phyloP scores from a whole-genome alignment of 2,888 invertebrate species.

The Andrena trimmerana region DNA sequence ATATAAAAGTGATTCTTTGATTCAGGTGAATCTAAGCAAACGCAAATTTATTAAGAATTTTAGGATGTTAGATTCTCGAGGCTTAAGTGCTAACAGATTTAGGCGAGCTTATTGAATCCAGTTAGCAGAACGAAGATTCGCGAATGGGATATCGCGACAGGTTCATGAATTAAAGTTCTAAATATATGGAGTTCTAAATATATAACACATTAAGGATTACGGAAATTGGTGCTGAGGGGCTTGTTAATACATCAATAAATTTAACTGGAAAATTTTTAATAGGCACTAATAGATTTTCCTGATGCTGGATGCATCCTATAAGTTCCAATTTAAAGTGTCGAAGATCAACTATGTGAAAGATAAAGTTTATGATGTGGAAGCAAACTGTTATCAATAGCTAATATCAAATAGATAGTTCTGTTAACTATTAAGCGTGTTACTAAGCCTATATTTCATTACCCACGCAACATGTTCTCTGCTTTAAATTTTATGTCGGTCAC shows the following conservation, averaged over 20 bases:
- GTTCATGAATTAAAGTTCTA: slow-evolving; percentile 13
- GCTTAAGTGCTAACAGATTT: background rate
- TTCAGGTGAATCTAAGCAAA: background rate
- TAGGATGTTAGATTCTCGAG: background rate
- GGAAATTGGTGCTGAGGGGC: background rate
- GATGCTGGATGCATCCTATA: background rate
- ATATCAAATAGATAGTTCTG: background rate
- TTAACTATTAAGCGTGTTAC: slow-evolving; percentile 27
- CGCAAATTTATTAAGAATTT: background rate
- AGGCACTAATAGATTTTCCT: background rate
- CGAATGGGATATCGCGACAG: background rate
- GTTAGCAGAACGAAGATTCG: slow-evolving; percentile 3
- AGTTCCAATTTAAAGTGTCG: background rate
- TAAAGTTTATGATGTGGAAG: too few species aligned
- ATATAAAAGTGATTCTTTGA: background rate
- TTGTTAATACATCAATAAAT: slow-evolving; percentile 4
- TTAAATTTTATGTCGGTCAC: slow-evolving; percentile 32
- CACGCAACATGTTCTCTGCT: slow-evolving; percentile 41
- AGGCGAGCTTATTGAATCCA: slow-evolving; percentile 30
- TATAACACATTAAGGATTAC: background rate
- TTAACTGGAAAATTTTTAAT: background rate
- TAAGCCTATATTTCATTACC: slow-evolving; percentile 14
- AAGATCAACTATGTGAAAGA: background rate
- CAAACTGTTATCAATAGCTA: too few species aligned
- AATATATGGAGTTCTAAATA: background rate